Conservation (phyloP, 1,140 invertebrate species). For the Hydropsyche tenuis region DNA sequence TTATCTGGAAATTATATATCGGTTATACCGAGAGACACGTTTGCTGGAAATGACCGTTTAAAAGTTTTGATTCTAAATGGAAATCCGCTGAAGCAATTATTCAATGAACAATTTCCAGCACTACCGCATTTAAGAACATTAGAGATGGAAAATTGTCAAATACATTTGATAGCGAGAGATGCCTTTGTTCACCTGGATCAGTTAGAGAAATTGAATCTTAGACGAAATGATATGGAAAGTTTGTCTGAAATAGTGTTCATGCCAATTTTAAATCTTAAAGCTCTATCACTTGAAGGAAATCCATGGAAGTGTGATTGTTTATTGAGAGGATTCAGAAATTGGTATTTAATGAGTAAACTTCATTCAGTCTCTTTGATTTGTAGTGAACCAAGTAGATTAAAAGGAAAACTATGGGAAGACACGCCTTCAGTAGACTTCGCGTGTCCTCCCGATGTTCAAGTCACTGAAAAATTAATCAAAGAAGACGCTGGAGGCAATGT, state of each 20-base stretch:
- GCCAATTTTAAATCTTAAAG: constrained; percentile 72
- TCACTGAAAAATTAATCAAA: constrained; percentile 65
- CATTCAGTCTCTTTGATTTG: constrained; percentile 72
- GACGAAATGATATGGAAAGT: constrained; percentile 72
- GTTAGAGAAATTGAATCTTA: constrained; percentile 75
- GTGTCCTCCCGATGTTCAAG: constrained; percentile 71
- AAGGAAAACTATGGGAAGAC: constrained; percentile 70
- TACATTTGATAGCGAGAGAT: constrained; percentile 68
- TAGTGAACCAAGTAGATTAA: constrained; percentile 65
- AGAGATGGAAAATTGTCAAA: constrained; percentile 73
- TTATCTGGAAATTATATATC: constrained; percentile 76
- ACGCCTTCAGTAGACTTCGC: constrained; percentile 74
- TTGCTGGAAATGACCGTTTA: constrained; percentile 76
- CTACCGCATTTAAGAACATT: constrained; percentile 74
- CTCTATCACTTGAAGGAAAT: constrained; percentile 76
- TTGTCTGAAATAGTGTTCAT: constrained; percentile 71
- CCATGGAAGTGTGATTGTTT: constrained; percentile 85
- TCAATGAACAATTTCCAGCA: constrained; percentile 72
- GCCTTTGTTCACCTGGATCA: constrained; percentile 71
- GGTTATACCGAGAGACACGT: constrained; percentile 73
- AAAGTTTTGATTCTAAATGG: constrained; percentile 72
- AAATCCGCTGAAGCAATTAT: constrained; percentile 72
- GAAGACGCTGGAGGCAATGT: constrained; percentile 77
- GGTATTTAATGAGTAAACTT: constrained; percentile 72
- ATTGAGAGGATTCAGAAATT: constrained; percentile 74